These are phyloP conservation scores for Heliconius cydno DNA, from an alignment of 2,888 invertebrate genomes.

Conservation along the genomic window DNA sequence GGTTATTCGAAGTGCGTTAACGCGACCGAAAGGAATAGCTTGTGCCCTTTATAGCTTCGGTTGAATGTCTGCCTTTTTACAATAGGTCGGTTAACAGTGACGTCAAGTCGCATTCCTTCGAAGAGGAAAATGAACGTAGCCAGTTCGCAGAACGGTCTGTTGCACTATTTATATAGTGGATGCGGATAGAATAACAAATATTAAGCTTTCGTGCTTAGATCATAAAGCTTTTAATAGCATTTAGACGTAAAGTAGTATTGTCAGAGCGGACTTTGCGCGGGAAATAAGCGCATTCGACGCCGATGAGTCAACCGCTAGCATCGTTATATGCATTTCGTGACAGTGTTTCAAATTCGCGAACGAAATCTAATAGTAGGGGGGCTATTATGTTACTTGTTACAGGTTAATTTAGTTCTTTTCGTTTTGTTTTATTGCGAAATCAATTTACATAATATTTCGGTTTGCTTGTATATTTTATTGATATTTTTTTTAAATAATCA, in stretches of 20 bases:
- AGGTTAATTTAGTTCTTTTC: slow-evolving; percentile 16
- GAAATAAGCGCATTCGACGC: slow-evolving; percentile 66
- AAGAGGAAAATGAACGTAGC: slow-evolving; percentile 76
- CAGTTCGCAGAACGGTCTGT: slow-evolving; percentile 73
- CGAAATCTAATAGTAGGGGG: slow-evolving; percentile 41
- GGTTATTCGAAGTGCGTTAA: slow-evolving; percentile 51
- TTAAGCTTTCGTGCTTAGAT: slow-evolving; percentile 44
- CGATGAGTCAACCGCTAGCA: slow-evolving; percentile 68
- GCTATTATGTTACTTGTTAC: slow-evolving; percentile 27
- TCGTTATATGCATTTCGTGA: slow-evolving; percentile 66
- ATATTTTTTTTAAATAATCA: background rate
- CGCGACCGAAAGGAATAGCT: slow-evolving; percentile 44
- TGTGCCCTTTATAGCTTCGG: slow-evolving; percentile 36
- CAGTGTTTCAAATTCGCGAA: slow-evolving; percentile 54
- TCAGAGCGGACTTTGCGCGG: slow-evolving; percentile 63
- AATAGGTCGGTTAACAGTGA: slow-evolving; percentile 58
- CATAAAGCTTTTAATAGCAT: slow-evolving; percentile 47
- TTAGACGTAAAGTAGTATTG: slow-evolving; percentile 43
- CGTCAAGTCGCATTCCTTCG: slow-evolving; percentile 76
- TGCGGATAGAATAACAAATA: slow-evolving; percentile 39
- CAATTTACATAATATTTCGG: background rate
- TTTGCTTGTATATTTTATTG: background rate
- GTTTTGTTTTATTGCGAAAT: slow-evolving; percentile 10
- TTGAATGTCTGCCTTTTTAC: slow-evolving; percentile 39
- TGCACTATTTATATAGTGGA: slow-evolving; percentile 74